Evolutionary conservation across 2,888 invertebrate genomes (phyloP), one percentile per base, ranked within the genome.

Genomic region (Rutpela maculata): DNA sequence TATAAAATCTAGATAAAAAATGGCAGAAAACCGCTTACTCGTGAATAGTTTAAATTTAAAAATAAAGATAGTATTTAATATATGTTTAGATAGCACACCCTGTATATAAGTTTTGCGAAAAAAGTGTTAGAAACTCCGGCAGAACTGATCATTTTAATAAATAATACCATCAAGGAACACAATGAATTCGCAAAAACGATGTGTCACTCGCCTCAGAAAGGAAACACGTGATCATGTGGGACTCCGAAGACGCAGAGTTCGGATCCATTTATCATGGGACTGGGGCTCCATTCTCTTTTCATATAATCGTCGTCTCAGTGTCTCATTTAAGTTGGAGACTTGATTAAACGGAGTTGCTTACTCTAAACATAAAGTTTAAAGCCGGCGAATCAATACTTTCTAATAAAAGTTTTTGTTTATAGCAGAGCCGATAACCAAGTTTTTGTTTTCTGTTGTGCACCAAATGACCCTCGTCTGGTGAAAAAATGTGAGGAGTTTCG

Each of bases 181-280:
- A 31, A 57, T 57, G 70, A 57, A 69, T 11, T 43, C 50, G 57
- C 26, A 31, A 69, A 57, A 56, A 69, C 59, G 62, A 35, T n/a
- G 10, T 22, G n/a, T 62, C n/a, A 31, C 62, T n/a, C 5, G 12
- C 11, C 12, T 4, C n/a, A n/a, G n/a, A 43, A 43, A 15, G 15
- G 15, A 15, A 50, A 17, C 22, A 69, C 22, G 35, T 56, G 22
- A 57, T 69, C 70, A 26, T 57, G 19, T 57, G n/a, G 55, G 63
- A 72, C 75, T 72, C 68, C 55, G 55, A 55, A 71, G 71, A 70
- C 67, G 35, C 56, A 26, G 66, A 31, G 74, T 73, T 63, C 55
- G 74, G 74, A 76, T 76, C 50, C 76, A 80, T 80, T 80, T 80
- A 78, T 80, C 80, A 80, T 71, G 70, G 43, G 74, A 31, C 63